A percentile compares a stretch with the other conserved stretches of the same genome.
phyloP scores from a whole-genome alignment of 2,797 vertebrate species.

The Pipistrellus kuhlii region DNA sequence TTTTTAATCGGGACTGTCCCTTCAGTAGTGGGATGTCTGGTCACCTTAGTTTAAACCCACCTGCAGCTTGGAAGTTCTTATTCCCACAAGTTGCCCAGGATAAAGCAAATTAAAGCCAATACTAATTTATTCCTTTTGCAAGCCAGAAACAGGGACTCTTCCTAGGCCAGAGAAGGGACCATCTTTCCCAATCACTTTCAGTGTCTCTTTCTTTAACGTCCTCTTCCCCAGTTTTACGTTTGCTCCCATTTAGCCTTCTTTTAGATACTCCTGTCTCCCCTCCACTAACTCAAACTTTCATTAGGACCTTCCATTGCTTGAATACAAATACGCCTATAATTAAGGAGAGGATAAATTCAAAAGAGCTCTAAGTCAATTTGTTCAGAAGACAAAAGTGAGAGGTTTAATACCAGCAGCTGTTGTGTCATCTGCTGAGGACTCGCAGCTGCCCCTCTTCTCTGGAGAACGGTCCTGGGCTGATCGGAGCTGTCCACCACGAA shows the following conservation, averaged over 20 bases:
- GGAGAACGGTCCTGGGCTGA: background rate
- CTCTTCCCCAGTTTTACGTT: background rate
- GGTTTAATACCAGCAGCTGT: background rate
- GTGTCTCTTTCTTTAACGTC: background rate
- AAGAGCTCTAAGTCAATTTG: background rate
- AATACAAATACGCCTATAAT: background rate
- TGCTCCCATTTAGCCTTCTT: background rate
- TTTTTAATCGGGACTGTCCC: too few species aligned
- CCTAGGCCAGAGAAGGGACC: background rate
- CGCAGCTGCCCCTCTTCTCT: background rate
- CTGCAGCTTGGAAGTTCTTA: background rate
- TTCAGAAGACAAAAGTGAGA: slow-evolving; percentile 7
- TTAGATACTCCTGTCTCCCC: background rate
- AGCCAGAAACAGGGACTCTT: background rate
- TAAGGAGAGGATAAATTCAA: background rate
- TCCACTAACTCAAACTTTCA: slow-evolving; percentile 24
- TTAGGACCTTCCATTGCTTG: background rate
- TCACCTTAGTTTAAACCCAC: background rate
- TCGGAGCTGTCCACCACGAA: background rate
- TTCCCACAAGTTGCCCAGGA: background rate
- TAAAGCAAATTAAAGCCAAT: slow-evolving; percentile 17
- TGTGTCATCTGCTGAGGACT: background rate
- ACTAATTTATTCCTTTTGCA: background rate
- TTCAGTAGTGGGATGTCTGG: too few species aligned
- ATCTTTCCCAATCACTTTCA: slow-evolving; percentile 1